A percentile compares a stretch with the other conserved stretches of the same genome.
phyloP scores from a whole-genome alignment of 2,113 vertebrate species.

The Tympanuchus pallidicinctus region DNA sequence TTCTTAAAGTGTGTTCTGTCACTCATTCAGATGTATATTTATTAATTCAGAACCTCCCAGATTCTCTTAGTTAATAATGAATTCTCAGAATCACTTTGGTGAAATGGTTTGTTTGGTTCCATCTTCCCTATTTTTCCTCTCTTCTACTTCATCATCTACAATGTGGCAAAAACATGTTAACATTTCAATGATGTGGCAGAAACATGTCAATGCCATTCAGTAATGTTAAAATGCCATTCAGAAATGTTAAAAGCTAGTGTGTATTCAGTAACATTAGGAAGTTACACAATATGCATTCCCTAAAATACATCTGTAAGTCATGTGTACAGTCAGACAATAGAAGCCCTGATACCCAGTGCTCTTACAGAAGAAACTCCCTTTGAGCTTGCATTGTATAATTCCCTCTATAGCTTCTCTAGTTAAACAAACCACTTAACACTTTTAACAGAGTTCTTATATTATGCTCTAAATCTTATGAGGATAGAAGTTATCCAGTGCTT shows the following conservation, averaged over 20 bases:
- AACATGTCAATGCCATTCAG: background rate
- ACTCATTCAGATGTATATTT: background rate
- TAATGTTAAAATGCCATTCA: background rate
- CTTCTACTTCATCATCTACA: background rate
- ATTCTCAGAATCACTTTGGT: background rate
- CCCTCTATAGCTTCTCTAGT: background rate
- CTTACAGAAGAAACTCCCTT: background rate
- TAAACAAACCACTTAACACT: conserved; percentile 6
- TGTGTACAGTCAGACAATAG: background rate
- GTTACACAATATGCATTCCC: background rate
- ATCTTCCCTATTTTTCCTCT: background rate
- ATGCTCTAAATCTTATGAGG: background rate
- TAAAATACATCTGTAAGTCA: background rate
- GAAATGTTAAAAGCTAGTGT: background rate
- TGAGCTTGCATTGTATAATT: background rate
- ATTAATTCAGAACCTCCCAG: background rate
- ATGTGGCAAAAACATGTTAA: background rate
- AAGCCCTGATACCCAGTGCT: background rate
- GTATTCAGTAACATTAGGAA: background rate
- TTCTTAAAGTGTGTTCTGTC: background rate
- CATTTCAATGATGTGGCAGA: background rate
- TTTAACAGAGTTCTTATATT: background rate
- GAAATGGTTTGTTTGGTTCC: background rate
- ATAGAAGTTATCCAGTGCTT: background rate
- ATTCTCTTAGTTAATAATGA: background rate